Percentiles rank a stretch among this genome's conserved stretches.
Evolutionary conservation across 2,888 invertebrate species (phyloP).

Genomic region (Desoria tigrina): DNA sequence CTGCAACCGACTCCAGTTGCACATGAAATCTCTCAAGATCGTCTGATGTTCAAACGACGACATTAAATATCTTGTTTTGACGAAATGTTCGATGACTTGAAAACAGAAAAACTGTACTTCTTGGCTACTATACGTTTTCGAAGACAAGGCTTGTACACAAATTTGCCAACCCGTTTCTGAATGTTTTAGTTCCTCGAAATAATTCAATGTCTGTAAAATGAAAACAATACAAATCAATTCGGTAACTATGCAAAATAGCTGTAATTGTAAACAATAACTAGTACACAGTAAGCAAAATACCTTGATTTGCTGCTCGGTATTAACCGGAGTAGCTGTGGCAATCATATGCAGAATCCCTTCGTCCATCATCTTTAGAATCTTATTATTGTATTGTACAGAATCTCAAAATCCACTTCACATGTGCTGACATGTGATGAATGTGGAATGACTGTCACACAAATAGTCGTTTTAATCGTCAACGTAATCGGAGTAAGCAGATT

Average conservation of each 20-base stretch:
- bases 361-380: constrained; percentile 20
- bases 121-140: constrained; percentile 52
- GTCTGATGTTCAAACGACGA: constrained; percentile 54
- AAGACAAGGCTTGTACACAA: constrained; percentile 57
- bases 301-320: constrained; percentile 10
- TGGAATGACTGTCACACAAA: too few relatives aligned
- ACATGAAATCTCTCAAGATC: constrained; percentile 57
- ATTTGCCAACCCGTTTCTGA: constrained; percentile 60
- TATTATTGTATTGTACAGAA: too few relatives aligned
- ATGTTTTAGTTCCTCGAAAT: constrained; percentile 60
- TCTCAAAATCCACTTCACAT: too few relatives aligned
- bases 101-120: constrained; percentile 60
- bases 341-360: constrained; percentile 5
- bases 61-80: constrained; percentile 57
- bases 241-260: too few relatives aligned
- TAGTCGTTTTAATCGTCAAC: too few relatives aligned
- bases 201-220: constrained; percentile 56
- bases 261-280: background rate
- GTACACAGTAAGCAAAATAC: background rate
- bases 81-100: constrained; percentile 60
- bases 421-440: too few relatives aligned
- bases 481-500: too few relatives aligned
- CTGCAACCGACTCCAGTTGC: constrained; percentile 57
- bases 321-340: background rate
- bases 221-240: background rate